phyloP scores from a whole-genome alignment of 2,888 invertebrate species.

The Neoitamus cyanurus region DNA sequence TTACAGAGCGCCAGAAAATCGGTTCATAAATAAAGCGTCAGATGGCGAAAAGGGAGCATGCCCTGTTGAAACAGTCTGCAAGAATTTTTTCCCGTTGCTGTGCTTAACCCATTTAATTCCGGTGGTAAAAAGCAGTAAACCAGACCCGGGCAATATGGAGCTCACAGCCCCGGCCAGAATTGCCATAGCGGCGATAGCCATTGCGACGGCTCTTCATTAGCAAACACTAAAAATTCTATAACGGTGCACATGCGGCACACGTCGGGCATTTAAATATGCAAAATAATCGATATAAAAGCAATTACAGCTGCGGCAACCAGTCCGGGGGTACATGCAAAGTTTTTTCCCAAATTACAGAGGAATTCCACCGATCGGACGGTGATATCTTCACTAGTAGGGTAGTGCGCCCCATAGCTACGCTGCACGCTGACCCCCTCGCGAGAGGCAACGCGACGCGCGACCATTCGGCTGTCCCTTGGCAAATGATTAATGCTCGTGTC shows the following conservation, averaged over 20 bases:
- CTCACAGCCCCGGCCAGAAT: background rate
- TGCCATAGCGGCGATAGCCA: background rate
- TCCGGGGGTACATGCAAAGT: background rate
- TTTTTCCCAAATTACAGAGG: conserved; percentile 29
- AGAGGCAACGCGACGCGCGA: background rate
- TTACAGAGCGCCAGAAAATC: background rate
- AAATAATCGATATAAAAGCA: conserved; percentile 40
- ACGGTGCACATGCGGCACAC: background rate
- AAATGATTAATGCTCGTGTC: conserved; percentile 23
- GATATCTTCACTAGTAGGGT: conserved; percentile 11
- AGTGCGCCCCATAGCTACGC: background rate
- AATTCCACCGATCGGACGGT: conserved; percentile 10
- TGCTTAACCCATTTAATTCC: background rate
- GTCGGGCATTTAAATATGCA: conserved; percentile 6
- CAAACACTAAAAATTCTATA: conserved; percentile 5
- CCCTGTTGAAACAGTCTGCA: background rate
- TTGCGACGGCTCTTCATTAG: background rate
- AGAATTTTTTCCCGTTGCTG: background rate
- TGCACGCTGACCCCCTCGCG: background rate
- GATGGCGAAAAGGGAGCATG: background rate
- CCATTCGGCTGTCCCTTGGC: background rate
- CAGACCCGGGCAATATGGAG: background rate
- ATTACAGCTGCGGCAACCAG: conserved; percentile 10
- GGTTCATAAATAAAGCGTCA: background rate
- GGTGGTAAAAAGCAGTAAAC: background rate